Percentiles rank a stretch among this genome's conserved stretches.
Conservation (phyloP, 1,140 invertebrate genomes). For the Drosophila grimshawi region DNA sequence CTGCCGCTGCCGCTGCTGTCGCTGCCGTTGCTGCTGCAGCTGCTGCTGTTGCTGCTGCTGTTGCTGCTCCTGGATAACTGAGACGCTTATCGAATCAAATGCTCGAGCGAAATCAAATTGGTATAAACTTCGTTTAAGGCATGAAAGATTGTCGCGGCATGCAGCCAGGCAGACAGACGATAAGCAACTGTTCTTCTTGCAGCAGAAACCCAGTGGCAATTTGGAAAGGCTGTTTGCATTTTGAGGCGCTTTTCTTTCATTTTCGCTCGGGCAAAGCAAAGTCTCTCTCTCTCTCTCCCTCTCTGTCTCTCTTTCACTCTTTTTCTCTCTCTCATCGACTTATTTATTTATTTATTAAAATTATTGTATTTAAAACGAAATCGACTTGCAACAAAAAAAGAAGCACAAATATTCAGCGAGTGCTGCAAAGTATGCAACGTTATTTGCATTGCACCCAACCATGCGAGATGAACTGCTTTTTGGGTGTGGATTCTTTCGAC, state of each 20-base stretch:
- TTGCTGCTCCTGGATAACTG: constrained; percentile 44
- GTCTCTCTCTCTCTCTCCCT: constrained; percentile 25
- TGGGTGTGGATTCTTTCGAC: constrained; percentile 13
- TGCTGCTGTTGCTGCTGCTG: constrained; percentile 1
- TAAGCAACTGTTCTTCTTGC: not conserved
- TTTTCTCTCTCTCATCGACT: constrained; percentile 46
- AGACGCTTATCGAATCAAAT: constrained; percentile 78
- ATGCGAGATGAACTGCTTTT: constrained; percentile 37
- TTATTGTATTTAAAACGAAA: constrained; percentile 75
- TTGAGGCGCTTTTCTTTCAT: constrained; percentile 20
- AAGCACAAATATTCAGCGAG: constrained; percentile 27
- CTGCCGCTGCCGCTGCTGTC: not conserved
- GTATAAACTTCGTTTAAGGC: constrained; percentile 75
- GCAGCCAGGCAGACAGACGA: constrained; percentile 38
- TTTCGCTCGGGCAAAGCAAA: constrained; percentile 30
- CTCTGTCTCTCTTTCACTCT: constrained; percentile 8
- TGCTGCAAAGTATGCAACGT: constrained; percentile 56
- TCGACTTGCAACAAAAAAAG: constrained; percentile 22
- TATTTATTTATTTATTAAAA: constrained; percentile 82
- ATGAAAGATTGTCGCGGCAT: constrained; percentile 78
- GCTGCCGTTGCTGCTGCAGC: not conserved
- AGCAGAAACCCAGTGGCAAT: constrained; percentile 9
- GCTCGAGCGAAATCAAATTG: constrained; percentile 73
- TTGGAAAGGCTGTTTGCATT: constrained; percentile 10
- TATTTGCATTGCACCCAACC: constrained; percentile 26